Base-by-base conservation (phyloP, 2,113 vertebrate genomes). In the Hiodon alosoides region DNA sequence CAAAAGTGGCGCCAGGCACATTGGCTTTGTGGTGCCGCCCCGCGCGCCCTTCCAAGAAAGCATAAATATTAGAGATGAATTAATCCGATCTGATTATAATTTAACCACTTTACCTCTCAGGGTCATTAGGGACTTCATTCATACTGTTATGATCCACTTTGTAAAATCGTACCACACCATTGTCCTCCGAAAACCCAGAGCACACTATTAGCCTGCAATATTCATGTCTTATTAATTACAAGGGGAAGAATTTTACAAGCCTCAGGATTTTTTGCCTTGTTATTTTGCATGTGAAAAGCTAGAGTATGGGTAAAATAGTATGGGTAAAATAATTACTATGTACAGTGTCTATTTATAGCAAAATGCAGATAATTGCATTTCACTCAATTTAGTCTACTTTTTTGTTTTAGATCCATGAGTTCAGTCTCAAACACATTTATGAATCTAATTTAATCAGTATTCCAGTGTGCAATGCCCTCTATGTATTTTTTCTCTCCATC, bases 51-150 rank as follows among this genome's bases (percentile, higher is more conserved):
- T 90, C 90, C 91, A 91, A 95, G 95, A 93, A 94, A 94, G 93
- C 94, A 94, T 94, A 96, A 98, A 98, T 98, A 97, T 97, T 98
- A 95, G 94, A 96, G 94, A 98, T 97, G 96, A 97, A 97, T 98
- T 97, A 96, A 97, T 96, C 94, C 90, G 87, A 79, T 87, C 92
- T 96, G 94, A 98, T 95, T 96, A 96, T 98, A 95, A 95, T 98
- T 97, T 95, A 98, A 98, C 98, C 94, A 95, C 91, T 86, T 91
- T 90, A 89, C 94, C 91, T 95, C 91, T 88, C 69, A 90, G 87
- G 90, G 90, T 91, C 94, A 91, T 83, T 79, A 75, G 91, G 87
- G 90, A 90, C 68, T 83, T 89, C 75, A 87, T 77, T 68, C 46
- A 58, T 65, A 83, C 89, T 78, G 88, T 93, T 94, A 93, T 93